phyloP scores from a whole-genome alignment of 2,888 invertebrate species.

The Muschampia plurimacula region DNA sequence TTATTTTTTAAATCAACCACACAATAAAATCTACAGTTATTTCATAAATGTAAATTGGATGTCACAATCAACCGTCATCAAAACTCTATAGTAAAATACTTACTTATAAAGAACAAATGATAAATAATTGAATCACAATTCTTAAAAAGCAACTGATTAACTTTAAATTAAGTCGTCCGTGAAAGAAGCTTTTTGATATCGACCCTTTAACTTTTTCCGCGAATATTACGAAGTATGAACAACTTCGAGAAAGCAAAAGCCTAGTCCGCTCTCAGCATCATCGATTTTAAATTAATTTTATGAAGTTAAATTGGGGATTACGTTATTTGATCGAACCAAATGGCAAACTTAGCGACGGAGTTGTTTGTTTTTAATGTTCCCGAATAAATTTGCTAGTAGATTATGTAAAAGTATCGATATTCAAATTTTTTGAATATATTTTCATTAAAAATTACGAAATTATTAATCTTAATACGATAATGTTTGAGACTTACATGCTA shows the following conservation, averaged over 20 bases:
- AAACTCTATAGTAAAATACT: constrained; percentile 6
- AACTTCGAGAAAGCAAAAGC: constrained; percentile 58
- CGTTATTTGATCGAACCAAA: constrained; percentile 69
- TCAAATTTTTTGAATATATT: background rate
- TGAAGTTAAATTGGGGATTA: constrained; percentile 84
- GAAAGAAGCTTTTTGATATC: constrained; percentile 60
- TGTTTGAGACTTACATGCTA: too few species aligned
- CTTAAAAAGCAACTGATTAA: constrained; percentile 59
- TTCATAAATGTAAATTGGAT: background rate
- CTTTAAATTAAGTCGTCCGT: constrained; percentile 50
- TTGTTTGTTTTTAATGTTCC: constrained; percentile 32
- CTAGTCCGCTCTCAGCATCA: constrained; percentile 72
- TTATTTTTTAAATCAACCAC: too few species aligned
- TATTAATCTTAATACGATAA: too few species aligned
- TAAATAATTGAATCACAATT: constrained; percentile 30
- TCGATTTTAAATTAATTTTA: constrained; percentile 82
- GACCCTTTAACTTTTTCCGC: constrained; percentile 71
- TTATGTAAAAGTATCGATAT: constrained; percentile 6
- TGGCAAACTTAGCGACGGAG: constrained; percentile 45
- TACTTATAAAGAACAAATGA: constrained; percentile 12
- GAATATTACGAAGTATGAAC: constrained; percentile 64
- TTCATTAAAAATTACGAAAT: background rate
- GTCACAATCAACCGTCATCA: background rate
- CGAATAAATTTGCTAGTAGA: constrained; percentile 32
- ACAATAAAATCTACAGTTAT: too few species aligned